Conservation (phyloP, 2,888 invertebrate species). For the Chrysolina americana region DNA sequence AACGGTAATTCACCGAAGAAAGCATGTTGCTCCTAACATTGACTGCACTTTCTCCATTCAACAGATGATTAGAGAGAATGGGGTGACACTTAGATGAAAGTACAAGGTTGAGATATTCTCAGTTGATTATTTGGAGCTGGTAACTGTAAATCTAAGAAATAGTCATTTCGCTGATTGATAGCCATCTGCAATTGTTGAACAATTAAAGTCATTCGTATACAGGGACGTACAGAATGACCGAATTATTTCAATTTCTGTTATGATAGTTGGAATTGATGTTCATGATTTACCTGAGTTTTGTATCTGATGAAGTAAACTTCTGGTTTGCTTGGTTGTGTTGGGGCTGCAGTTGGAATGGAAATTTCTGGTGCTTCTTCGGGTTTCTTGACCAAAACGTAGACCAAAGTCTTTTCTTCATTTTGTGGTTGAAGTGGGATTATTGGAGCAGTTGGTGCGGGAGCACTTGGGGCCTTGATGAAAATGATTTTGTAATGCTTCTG, state of each 20-base stretch:
- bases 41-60: conserved; percentile 42
- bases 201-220: neutral
- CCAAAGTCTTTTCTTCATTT: conserved; percentile 91
- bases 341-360: conserved; percentile 82
- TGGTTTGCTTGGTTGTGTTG: conserved; percentile 90
- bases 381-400: conserved; percentile 91
- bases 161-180: neutral
- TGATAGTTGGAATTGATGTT: neutral
- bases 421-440: conserved; percentile 86
- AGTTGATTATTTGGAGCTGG: neutral
- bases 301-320: conserved; percentile 94
- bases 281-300: conserved; percentile 78
- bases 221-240: neutral
- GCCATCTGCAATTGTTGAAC: neutral
- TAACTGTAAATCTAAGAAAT: neutral
- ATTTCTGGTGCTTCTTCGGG: conserved; percentile 91
- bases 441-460: conserved; percentile 85
- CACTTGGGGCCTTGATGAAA: conserved; percentile 91
- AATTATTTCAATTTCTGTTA: neutral
- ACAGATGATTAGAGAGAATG: conserved; percentile 37
- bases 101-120: conserved; percentile 1
- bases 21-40: conserved; percentile 35
- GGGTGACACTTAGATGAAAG: conserved; percentile 23
- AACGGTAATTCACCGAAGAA: conserved; percentile 39
- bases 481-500: conserved; percentile 94